Evolutionary conservation across 2,888 invertebrate genomes (phyloP).

Genomic region (Eledona agricola): DNA sequence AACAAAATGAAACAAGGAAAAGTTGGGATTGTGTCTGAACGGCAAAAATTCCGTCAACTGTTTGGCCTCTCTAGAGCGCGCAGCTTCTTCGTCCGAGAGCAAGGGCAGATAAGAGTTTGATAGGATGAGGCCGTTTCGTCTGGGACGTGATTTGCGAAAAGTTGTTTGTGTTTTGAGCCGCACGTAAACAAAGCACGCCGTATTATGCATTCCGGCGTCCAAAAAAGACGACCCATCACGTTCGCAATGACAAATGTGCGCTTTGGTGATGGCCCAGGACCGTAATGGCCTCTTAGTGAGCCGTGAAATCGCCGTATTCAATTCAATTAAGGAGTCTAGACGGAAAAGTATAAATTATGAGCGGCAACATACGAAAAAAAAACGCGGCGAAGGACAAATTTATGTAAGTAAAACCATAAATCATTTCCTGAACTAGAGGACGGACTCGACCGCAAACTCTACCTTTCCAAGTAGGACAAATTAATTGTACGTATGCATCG

Average conservation of each 20-base stretch:
- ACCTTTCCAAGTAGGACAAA: constrained; percentile 10
- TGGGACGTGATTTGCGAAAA: too few relatives aligned
- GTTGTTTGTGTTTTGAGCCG: background rate
- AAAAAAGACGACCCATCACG: too few relatives aligned
- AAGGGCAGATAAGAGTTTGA: too few relatives aligned
- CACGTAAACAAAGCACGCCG: background rate
- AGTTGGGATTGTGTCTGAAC: too few relatives aligned
- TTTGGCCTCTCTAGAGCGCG: too few relatives aligned
- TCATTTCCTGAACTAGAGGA: constrained; percentile 30
- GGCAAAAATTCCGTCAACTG: too few relatives aligned
- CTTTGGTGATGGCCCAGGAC: constrained; percentile 11
- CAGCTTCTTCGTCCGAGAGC: too few relatives aligned
- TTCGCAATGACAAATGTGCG: constrained; percentile 18
- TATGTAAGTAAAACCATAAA: constrained; percentile 27
- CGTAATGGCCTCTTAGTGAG: constrained; percentile 22
- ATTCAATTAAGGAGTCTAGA: constrained; percentile 33
- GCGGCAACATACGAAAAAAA: constrained; percentile 19
- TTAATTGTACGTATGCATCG: constrained; percentile 20
- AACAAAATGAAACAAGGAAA: too few relatives aligned
- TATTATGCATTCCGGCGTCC: too few relatives aligned
- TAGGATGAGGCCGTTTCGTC: too few relatives aligned
- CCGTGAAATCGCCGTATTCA: constrained; percentile 28
- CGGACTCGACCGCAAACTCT: constrained; percentile 12
- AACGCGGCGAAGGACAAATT: constrained; percentile 26
- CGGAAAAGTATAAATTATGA: constrained; percentile 21